These are phyloP conservation scores for Pygocentrus nattereri DNA, from an alignment of 2,797 vertebrate species.

Conservation along the genomic window DNA sequence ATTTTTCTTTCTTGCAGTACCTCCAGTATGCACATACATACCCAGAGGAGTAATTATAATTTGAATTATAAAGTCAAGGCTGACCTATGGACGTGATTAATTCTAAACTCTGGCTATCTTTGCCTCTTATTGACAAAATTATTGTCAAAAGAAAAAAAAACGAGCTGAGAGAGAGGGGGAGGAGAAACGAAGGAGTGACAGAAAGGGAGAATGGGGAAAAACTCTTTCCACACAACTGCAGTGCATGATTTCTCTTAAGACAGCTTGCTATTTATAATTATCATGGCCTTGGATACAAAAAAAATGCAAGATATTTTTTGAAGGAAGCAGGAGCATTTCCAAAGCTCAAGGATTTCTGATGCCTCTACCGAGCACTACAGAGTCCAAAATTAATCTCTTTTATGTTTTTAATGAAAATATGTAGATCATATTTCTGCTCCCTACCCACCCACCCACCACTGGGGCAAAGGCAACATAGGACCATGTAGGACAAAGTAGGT, in stretches of 20 bases:
- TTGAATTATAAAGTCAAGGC: conserved; percentile 85
- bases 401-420: conserved; percentile 94
- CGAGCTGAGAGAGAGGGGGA: conserved; percentile 65
- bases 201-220: conserved; percentile 64
- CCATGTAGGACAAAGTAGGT: conserved; percentile 74
- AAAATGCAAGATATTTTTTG: conserved; percentile 69
- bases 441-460: conserved; percentile 24
- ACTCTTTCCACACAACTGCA: conserved; percentile 72
- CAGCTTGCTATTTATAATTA: conserved; percentile 88
- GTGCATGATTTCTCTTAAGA: conserved; percentile 82
- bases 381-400: conserved; percentile 90
- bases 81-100: conserved; percentile 83
- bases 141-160: conserved; percentile 81
- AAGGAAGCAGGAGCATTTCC: conserved; percentile 82
- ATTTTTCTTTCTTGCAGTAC: conserved; percentile 74
- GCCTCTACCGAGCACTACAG: conserved; percentile 82
- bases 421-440: conserved; percentile 87
- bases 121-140: conserved; percentile 80
- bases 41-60: conserved; percentile 87
- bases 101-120: conserved; percentile 78
- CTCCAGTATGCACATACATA: conserved; percentile 71
- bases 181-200: conserved; percentile 50
- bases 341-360: conserved; percentile 83
- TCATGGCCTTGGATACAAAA: conserved; percentile 70
- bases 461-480: conserved; percentile 62